A percentile compares a stretch with the other conserved stretches of the same genome.
Evolutionary conservation across 2,888 invertebrate species (phyloP).

Genomic region (Julus scanicus): DNA sequence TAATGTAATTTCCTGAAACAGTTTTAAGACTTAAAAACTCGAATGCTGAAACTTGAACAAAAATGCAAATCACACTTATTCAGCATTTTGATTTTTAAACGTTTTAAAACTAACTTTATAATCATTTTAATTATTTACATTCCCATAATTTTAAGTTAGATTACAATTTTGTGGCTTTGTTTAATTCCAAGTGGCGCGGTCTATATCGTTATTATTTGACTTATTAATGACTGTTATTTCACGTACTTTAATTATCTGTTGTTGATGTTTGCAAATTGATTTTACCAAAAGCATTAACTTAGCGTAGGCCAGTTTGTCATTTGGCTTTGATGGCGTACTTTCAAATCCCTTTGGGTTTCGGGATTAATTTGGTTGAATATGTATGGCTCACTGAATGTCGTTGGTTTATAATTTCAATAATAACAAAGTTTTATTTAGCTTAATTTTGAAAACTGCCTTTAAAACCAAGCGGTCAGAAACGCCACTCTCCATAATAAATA

Average conservation of each 20-base stretch:
- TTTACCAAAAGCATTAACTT: constrained; percentile 4
- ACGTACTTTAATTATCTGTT: not conserved
- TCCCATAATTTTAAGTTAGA: too few relatives aligned
- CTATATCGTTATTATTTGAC: not conserved
- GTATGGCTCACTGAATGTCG: not conserved
- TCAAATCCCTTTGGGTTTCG: constrained; percentile 3
- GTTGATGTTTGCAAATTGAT: not conserved
- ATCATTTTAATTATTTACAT: too few relatives aligned
- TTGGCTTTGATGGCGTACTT: not conserved
- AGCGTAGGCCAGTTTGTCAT: not conserved
- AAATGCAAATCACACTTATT: too few relatives aligned
- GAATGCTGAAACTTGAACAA: too few relatives aligned
- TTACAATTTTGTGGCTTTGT: not conserved
- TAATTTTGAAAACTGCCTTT: not conserved
- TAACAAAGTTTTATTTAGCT: constrained; percentile 33
- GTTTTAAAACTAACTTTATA: too few relatives aligned
- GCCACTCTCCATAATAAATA: too few relatives aligned
- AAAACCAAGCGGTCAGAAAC: not conserved
- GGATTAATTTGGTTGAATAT: not conserved
- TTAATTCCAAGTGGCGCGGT: not conserved
- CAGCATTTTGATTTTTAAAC: too few relatives aligned
- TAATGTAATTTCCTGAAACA: too few relatives aligned
- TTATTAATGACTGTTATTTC: not conserved
- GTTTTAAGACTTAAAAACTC: too few relatives aligned
- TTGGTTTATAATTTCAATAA: not conserved